Base-by-base conservation (phyloP, 2,797 vertebrate genomes). In the Bradypodion pumilum region DNA sequence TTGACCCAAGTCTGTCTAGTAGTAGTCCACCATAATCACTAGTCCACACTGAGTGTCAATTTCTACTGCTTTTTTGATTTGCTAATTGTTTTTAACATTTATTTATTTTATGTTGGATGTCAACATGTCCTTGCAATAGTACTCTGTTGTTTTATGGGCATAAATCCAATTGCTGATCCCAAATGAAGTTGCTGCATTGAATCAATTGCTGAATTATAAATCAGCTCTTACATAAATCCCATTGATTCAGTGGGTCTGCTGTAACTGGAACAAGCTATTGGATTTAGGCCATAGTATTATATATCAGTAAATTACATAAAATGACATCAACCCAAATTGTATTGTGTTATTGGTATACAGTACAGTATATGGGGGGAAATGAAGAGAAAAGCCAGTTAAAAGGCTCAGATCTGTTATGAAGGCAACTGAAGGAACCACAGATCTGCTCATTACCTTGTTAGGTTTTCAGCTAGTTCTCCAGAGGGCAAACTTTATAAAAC, bases 401-500 rank as follows among this genome's bases (percentile, higher is more conserved):
- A 32, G 66, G 19, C 37, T 73, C 75, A 78, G 49, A 29, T 73
- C n/a, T 77, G 23, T 56, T 77, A n/a, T 35, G 80, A 72, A 84
- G 59, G 5, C 46, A 76, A 49, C 25, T 70, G 44, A 19, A 15
- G 59, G 82, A 23, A 56, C 46, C 44, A 25, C 25, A 10, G 32
- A 66, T 73, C 46, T 73, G 29, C 15, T 37, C 49, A 73, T 27
- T 66, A 59, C 46, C 82, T 77, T 32, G 25, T 56, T 70, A 81
- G 40, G 66, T 23, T 77, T 87, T 65, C 66, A 73, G 12, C 65
- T 37, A 73, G 46, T 60, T 78, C 63, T 87, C 74, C 73, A 63
- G 68, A 84, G 66, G 37, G 68, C 78, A 81, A 72, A 59, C 66
- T 84, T 80, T 52, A 42, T 78, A 66, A 81, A 72, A 37, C 37